phyloP scores from a whole-genome alignment of 2,797 vertebrate genomes.

The Vespertilio murinus region DNA sequence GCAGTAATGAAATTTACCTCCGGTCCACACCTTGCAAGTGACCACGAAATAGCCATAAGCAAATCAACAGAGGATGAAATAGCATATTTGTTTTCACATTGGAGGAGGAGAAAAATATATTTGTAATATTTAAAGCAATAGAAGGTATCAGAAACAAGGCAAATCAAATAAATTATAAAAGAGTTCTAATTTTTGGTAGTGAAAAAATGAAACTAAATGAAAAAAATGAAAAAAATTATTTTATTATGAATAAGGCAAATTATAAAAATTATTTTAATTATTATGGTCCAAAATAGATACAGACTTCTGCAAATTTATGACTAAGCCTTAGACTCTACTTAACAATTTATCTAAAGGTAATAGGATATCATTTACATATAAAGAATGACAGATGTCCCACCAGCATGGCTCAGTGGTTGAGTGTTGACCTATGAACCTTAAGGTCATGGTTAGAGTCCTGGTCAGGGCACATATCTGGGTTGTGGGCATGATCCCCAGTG shows the following conservation, averaged over 20 bases:
- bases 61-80: not conserved
- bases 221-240: slow-evolving; percentile 51
- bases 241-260: slow-evolving; percentile 20
- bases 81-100: slow-evolving; percentile 39
- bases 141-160: slow-evolving; percentile 43
- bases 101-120: slow-evolving; percentile 28
- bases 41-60: slow-evolving; percentile 16
- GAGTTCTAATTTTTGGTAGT: slow-evolving; percentile 40
- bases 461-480: too few species aligned
- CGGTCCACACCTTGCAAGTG: slow-evolving; percentile 27
- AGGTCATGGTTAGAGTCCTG: too few species aligned
- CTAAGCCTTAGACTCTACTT: not conserved
- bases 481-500: too few species aligned
- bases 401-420: too few species aligned
- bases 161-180: slow-evolving; percentile 3
- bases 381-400: not conserved
- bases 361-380: not conserved
- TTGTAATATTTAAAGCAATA: slow-evolving; percentile 54
- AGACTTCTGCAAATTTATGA: not conserved
- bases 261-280: slow-evolving; percentile 41
- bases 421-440: too few species aligned
- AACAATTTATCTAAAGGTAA: slow-evolving; percentile 25
- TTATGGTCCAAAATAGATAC: not conserved
- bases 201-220: slow-evolving; percentile 7
- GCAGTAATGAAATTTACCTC: slow-evolving; percentile 37